Evolutionary conservation across 2,113 vertebrate genomes (phyloP), one percentile per base, ranked within the genome.

Genomic region (Phylloscopus trochilus): DNA sequence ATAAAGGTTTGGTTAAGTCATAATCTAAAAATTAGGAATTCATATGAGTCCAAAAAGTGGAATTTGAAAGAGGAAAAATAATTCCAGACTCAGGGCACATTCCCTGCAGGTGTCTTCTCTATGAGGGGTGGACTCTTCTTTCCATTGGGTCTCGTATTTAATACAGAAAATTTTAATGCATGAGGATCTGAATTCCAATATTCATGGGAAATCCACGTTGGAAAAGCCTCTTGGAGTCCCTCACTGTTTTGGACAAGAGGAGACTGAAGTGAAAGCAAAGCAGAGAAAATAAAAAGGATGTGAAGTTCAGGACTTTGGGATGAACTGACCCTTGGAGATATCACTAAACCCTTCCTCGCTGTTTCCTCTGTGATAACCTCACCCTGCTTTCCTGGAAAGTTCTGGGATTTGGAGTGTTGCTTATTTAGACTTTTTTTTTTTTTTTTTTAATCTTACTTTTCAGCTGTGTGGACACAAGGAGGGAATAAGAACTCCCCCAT

Each of bases 341-440:
- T 3, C 16, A 1, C 4, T 39, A 1, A 0, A 0, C 20, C 17
- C 22, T 80, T 88, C 59, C 55, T 80, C 37, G 1, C 26, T 7
- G 9, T 20, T 58, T 74, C 67, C 59, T 70, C 21, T 37, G 5
- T 4, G 44, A 66, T 35, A 49, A 47, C 21, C 67, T 39, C 67
- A 30, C 20, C 62, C 64, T 60, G 59, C 39, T 81, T 55, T 63
- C 51, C 52, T 52, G 47, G 10, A 55, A 18, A 5, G 2, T n/a
- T 26, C 10, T 30, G 30, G 7, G 1, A 1, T 37, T 75, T 56
- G 10, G 17, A 46, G 2, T 5, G 4, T 35, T 23, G 5, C 6
- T 55, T 17, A 18, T 35, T 44, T 15, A 20, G 23, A 6, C 7
- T 11, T 26, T 26, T 9, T 4, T 13, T 28, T 20, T 19, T 35